Evolutionary conservation across 2,888 invertebrate species (phyloP), one percentile per base, ranked within the genome.

Genomic region (Druceiella hillmani): DNA sequence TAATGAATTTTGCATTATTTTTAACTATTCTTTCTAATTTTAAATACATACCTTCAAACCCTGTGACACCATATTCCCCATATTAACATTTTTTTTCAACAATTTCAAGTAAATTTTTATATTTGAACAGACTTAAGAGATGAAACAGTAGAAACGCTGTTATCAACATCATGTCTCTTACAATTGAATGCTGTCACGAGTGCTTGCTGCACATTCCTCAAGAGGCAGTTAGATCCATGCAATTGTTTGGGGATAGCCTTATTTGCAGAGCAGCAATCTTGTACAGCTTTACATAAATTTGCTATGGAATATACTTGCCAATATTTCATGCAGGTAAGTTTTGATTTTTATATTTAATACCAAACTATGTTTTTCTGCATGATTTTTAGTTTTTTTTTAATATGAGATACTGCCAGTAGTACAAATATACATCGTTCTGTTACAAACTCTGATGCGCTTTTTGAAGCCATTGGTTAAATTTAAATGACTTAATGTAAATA

Each of bases 161-260:
- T 95, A 49, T 83, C 85, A 17, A 91, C 94, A 22, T 88, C 94
- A 4, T 89, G 90, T 60, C 74, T 94, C 36, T 76, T 95, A 43
- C 92, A 93, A 62, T 67, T 95, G 33, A 76, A 76, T 52, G 82
- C 89, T 50, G 92, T 94, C 24, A 87, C 89, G 26, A 85, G 84
- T 51, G 91, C 91, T 17, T 94, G 94, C 58, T 92, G 91, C 55
- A 78, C 81, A 54, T 95, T 91, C 63, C 74, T 95, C 36, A 83
- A 84, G 54, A 87, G 89, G 54, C 94, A 93, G 60, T 71, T 92
- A 36, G 89, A 92, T 64, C 93, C 93, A 1, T 92, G 91, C 54
- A 95, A 95, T 63, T 93, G 93, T 65, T 76, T 95, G 48, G 94
- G 94, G 13, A 93, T 95, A 57, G 81, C 88, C 42, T 76, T 91